phyloP scores from a whole-genome alignment of 2,113 vertebrate genomes.

The Cardinalis cardinalis region DNA sequence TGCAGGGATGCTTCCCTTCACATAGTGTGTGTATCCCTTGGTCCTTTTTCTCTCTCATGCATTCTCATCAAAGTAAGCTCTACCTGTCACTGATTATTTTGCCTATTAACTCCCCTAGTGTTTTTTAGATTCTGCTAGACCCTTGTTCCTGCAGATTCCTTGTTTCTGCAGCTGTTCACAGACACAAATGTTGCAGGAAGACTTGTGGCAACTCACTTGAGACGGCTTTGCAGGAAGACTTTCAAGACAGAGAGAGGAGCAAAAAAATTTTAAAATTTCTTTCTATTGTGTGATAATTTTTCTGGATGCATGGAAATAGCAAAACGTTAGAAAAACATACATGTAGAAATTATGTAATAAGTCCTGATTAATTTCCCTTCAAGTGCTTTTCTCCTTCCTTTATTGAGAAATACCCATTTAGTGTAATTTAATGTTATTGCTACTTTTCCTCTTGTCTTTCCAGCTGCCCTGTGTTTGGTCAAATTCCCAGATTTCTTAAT shows the following conservation, averaged over 20 bases:
- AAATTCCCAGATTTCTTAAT: neutral
- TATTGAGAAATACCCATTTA: neutral
- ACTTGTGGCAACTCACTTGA: neutral
- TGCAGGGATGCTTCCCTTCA: neutral
- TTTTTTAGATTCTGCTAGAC: neutral
- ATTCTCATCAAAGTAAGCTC: neutral
- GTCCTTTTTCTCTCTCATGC: neutral
- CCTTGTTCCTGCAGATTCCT: neutral
- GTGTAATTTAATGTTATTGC: neutral
- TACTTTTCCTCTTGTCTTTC: neutral
- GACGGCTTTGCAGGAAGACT: neutral
- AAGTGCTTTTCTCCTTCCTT: neutral
- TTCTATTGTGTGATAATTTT: neutral
- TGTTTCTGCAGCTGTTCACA: neutral
- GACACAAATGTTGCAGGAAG: neutral
- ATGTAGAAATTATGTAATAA: neutral
- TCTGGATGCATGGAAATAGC: neutral
- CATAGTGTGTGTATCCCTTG: fast-evolving
- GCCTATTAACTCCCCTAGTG: fast-evolving
- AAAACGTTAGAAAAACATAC: neutral
- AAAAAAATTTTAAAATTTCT: neutral
- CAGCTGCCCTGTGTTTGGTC: neutral
- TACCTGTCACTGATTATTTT: neutral
- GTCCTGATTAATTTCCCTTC: neutral
- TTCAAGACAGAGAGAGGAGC: neutral